These are phyloP conservation scores for Netelia inedita DNA, from an alignment of 2,888 invertebrate species.

Conservation along the genomic window DNA sequence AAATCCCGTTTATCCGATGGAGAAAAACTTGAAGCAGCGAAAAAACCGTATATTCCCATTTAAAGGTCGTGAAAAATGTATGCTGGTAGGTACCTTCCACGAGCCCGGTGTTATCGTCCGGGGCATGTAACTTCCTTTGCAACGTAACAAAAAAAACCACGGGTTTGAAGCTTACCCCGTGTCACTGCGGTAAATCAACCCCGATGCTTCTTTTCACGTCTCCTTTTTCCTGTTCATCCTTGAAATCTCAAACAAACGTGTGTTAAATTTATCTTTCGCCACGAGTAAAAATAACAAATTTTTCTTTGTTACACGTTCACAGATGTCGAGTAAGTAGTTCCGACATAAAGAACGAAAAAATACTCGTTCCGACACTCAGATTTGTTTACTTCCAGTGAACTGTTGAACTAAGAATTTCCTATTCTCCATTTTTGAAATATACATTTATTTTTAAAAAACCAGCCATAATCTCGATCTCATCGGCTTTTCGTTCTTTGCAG, in stretches of 20 bases:
- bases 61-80: slow-evolving; percentile 30
- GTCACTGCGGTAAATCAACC: slow-evolving; percentile 56
- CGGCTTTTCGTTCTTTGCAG: no score
- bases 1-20: slow-evolving; percentile 8
- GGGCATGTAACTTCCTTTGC: slow-evolving; percentile 36
- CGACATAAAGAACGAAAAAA: no score
- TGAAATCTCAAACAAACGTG: slow-evolving; percentile 2
- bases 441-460: no score
- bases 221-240: not conserved
- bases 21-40: not conserved
- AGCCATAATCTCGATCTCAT: no score
- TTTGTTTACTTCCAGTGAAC: no score
- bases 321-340: no score
- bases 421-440: no score
- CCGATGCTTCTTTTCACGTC: not conserved
- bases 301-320: no score
- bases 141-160: slow-evolving; percentile 18
- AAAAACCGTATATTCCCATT: not conserved
- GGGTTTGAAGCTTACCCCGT: slow-evolving; percentile 45
- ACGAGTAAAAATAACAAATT: not conserved
- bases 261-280: not conserved
- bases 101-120: slow-evolving; percentile 39
- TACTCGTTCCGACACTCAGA: no score
- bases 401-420: no score
- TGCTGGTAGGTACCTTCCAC: slow-evolving; percentile 10